phyloP scores from a whole-genome alignment of 2,888 invertebrate species.

The Drosophila koepferae region DNA sequence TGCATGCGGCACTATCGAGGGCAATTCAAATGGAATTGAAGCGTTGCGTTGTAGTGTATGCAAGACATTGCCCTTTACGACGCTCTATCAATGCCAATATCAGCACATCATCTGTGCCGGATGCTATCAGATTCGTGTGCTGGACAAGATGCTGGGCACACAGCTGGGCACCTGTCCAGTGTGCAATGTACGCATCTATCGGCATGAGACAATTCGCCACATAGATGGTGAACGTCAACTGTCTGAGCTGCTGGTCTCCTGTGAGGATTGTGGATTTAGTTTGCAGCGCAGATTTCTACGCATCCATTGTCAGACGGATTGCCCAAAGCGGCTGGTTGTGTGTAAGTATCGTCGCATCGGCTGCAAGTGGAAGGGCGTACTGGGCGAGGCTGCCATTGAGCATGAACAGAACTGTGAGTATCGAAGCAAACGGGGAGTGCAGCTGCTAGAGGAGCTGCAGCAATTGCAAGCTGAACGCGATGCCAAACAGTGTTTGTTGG shows the following conservation, averaged over 20 bases:
- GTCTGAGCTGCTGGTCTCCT: conserved; percentile 4
- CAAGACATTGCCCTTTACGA: conserved; percentile 15
- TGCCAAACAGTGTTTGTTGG: not conserved
- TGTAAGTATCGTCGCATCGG: conserved; percentile 49
- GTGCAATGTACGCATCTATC: conserved; percentile 42
- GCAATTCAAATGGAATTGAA: not conserved
- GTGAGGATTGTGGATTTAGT: conserved; percentile 15
- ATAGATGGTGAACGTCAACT: conserved; percentile 5
- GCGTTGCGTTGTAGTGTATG: conserved; percentile 34
- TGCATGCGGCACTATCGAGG: not conserved
- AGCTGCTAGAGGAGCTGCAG: conserved; percentile 25
- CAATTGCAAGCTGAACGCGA: not conserved
- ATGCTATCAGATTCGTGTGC: conserved; percentile 49
- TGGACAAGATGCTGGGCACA: conserved; percentile 39
- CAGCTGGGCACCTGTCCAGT: conserved; percentile 44
- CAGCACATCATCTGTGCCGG: conserved; percentile 48
- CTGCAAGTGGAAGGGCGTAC: conserved; percentile 39
- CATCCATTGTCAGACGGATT: conserved; percentile 4
- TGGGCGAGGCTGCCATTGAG: not conserved
- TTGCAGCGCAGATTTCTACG: conserved; percentile 24
- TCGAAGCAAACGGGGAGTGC: conserved; percentile 15
- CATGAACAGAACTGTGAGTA: conserved; percentile 29
- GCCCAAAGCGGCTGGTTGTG: conserved; percentile 1
- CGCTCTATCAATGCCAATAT: conserved; percentile 30
- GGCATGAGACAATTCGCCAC: conserved; percentile 25